Base-by-base conservation (phyloP, 2,888 invertebrate genomes). In the Eurytoma adleriae region DNA sequence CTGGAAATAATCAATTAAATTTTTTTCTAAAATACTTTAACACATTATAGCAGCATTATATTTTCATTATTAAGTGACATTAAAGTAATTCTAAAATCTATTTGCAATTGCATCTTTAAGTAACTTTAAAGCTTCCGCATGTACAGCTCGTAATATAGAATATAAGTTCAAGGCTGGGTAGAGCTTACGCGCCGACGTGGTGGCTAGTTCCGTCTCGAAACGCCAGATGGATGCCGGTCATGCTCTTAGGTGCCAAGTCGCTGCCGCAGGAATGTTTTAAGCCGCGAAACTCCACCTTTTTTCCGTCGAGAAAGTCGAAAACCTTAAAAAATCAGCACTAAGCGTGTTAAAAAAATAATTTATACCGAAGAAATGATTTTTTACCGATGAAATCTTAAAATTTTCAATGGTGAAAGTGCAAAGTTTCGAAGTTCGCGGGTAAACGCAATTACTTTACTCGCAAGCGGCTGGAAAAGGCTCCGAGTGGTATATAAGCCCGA, bases 401-500 rank as follows among this genome's bases (percentile, higher is more conserved):
- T 13, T 13, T 40, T 40, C 3, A 0, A 3, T 12, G n/a, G 48
- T 7, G 20, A 48, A 48, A 50, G 10, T 18, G 2, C 27, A n/a
- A 10, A 14, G 14, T 54, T 82, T 82, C 56, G 67, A 79, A 79
- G 61, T 66, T 82, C 66, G 79, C 82, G 82, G 79, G 72, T 18
- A 2, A n/a, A 30, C 27, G 57, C n/a, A 27, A 13, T 16, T 57
- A 5, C 14, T 3, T 2, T 20, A 24, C 80, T 64, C 82, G 79
- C 83, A 77, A 83, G 83, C 27, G 79, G 57, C 50, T 66, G 62
- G 62, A 77, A 27, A 0, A 14, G 13, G 1, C 54, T 56, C 10
- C 67, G 57, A 67, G 61, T 30, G 67, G 16, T 89, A 89, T 89
- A 89, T 88, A 89, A 89, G 82, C 40, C 14, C 48, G 80, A 30